These are phyloP conservation scores for Cancer borealis DNA, from an alignment of 2,888 invertebrate species.

Conservation along the genomic window DNA sequence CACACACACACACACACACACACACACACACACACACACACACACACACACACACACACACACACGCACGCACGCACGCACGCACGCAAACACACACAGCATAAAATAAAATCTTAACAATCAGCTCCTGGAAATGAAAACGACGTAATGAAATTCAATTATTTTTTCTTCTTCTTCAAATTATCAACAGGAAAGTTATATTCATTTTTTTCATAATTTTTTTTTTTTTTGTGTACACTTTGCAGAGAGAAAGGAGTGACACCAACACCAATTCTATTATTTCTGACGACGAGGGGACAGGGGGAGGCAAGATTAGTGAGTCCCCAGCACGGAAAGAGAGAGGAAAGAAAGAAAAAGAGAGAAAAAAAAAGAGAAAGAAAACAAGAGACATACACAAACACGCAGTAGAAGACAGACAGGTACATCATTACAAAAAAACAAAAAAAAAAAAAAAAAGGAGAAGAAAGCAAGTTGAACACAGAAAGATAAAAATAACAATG, in stretches of 20 bases:
- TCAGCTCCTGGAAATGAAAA: not conserved
- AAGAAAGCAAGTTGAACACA: not conserved
- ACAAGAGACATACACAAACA: not conserved
- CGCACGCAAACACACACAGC: not conserved
- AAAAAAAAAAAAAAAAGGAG: not conserved
- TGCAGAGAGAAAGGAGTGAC: not conserved
- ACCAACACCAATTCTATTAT: constrained; percentile 45
- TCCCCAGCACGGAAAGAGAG: not conserved
- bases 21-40: not conserved
- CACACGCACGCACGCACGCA: too few relatives aligned
- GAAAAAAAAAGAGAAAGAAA: not conserved
- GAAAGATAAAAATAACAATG: too few relatives aligned
- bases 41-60: not conserved
- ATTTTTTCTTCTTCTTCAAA: not conserved
- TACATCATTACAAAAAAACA: not conserved
- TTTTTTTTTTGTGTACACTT: not conserved
- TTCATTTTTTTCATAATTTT: not conserved
- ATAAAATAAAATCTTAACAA: not conserved
- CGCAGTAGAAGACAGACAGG: too few relatives aligned
- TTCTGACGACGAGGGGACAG: not conserved
- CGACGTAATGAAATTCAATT: not conserved
- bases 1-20: too few relatives aligned
- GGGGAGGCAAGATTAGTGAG: constrained; percentile 9
- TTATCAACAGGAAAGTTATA: not conserved
- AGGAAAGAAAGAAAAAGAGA: not conserved